Base-by-base conservation (phyloP, 2,888 invertebrate species). In the Cryptocephalus moraei region DNA sequence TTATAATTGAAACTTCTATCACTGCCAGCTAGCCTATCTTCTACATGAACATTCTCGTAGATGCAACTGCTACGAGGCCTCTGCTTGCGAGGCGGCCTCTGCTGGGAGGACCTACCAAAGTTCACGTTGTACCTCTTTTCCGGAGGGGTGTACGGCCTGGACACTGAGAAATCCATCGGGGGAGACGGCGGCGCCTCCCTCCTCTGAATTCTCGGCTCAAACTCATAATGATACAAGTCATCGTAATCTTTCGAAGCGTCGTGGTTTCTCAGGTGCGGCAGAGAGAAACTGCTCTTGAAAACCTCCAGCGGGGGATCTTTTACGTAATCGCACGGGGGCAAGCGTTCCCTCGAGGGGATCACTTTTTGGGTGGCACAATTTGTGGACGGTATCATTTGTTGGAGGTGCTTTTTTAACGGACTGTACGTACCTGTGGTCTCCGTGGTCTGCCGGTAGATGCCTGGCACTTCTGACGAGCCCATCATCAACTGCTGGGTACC, bases 401-500 rank as follows among this genome's bases (percentile, higher is more conserved):
- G 65, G 36, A 67, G 52, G 50, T 66, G 65, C 51, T 67, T 67
- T 59, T 65, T 67, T 41, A 68, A 55, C 33, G 68, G 68, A 52
- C 64, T 66, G 65, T 70, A 71, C 72, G 57, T 71, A 72, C 72
- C 72, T 55, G 68, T 65, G 46, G 66, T 67, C 59, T 71, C 71
- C 41, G 66, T 64, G 8, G 69, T 70, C 57, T 71, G 71, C 6
- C 70, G 63, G 52, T 71, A 72, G 46, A 71, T 64, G 45, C 68
- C 69, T 8, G 64, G 62, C 50, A 63, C 55, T 45, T 66, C 65
- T 11, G 57, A 46, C 14, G 58, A 49, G 47, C 57, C 59, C 32
- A 59, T 51, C 10, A 60, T 61, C 54, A 66, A 66, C 55, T 67
- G 67, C 39, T 61, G 61, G 13, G 66, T 62, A 43, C 69, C 69